Base-by-base conservation (phyloP, 2,113 vertebrate genomes). In the mouse (Mus musculus) region DNA sequence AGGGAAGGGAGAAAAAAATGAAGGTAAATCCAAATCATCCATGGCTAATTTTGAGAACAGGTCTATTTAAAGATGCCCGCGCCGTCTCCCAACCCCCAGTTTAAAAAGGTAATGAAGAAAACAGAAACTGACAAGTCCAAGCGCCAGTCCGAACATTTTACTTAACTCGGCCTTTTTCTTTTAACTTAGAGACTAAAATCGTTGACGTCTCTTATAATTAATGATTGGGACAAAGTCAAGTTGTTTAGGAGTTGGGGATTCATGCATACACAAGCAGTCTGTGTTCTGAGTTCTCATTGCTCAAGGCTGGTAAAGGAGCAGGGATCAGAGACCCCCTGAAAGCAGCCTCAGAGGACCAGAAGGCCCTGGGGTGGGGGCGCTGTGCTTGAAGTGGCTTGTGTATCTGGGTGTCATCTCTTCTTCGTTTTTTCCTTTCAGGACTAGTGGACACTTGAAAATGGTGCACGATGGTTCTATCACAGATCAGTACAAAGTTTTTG, bases 161-260 rank as follows among this genome's bases (percentile, higher is more conserved):
- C 49, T 86, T 89, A 88, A 95, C 82, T 85, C 92, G 88, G 91
- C 76, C 94, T 96, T 52, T n/a, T 84, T 67, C 82, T 96, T 90
- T 96, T 91, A 95, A 77, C 93, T 90, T 92, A 95, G 73, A 87
- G 52, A 67, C 26, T 75, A 73, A 85, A 97, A 87, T 33, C 80
- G 93, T 61, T 92, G 56, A 16, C 24, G 4, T 36, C 36, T 71
- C 36, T 71, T 73, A 22, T 73, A 95, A 90, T 33, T 67, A 91
- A 63, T 76, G 46, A 73, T 22, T 30, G 56, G 65, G 30, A 39
- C 88, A 39, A 89, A 93, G 9, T 2, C 12, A 72, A 49, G 17
- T 61, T 88, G 63, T 26, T 36, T 67, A 9, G 26, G 28, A 13
- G 33, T 13, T 20, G 67, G 61, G 10, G 72, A n/a, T 65, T 28